A percentile compares a stretch with the other conserved stretches of the same genome.
Evolutionary conservation across 53 echinoderm and acorn worm genomes (phyloP).

Genomic region (Echinarachnius parma): DNA sequence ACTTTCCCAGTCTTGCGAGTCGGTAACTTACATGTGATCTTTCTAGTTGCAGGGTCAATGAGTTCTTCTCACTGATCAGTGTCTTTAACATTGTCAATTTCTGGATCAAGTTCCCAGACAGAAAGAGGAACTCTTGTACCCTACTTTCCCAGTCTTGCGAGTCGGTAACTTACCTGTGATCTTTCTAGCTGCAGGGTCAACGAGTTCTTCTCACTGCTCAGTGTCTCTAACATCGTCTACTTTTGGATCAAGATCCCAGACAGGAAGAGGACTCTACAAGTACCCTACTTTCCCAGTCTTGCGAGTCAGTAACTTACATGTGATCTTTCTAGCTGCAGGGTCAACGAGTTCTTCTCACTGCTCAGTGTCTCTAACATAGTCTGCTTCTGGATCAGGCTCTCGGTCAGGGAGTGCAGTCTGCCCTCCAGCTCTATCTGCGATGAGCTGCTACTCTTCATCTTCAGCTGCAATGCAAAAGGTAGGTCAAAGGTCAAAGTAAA

Average conservation of each 20-base stretch:
- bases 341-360: slow-evolving; percentile 95
- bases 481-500: too few species aligned
- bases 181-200: slow-evolving; percentile 84
- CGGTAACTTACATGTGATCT: slow-evolving; percentile 72
- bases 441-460: slow-evolving; percentile 66
- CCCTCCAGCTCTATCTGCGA: slow-evolving; percentile 87
- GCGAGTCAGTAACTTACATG: slow-evolving; percentile 57
- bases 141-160: too few species aligned
- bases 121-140: too few species aligned
- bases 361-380: slow-evolving; percentile 95
- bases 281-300: neutral
- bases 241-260: slow-evolving; percentile 97
- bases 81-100: too few species aligned
- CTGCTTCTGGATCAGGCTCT: slow-evolving; percentile 97
- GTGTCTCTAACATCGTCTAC: slow-evolving; percentile 91
- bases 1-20: neutral
- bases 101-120: too few species aligned
- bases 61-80: too few species aligned
- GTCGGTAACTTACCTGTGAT: slow-evolving; percentile 71
- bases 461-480: slow-evolving; percentile 52
- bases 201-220: slow-evolving; percentile 98
- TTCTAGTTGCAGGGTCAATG: too few species aligned
- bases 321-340: slow-evolving; percentile 78
- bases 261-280: too few species aligned
- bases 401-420: slow-evolving; percentile 81